A percentile compares a stretch with the other conserved stretches of the same genome.
Conservation (phyloP, 2,113 vertebrate genomes). For the human region DNA sequence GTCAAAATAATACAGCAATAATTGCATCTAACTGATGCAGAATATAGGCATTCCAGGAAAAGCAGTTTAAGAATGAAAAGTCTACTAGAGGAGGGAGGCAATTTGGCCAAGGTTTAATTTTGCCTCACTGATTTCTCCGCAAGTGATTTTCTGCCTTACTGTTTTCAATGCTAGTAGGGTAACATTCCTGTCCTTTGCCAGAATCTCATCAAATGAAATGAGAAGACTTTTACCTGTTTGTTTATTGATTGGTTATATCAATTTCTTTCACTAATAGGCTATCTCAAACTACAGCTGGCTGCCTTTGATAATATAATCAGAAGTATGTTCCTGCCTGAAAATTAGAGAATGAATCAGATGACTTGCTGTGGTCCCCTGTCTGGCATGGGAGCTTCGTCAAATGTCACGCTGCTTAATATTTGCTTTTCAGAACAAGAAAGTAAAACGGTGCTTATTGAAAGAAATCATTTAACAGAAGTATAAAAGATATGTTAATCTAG, state of each 20-base stretch:
- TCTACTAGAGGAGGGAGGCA: neutral
- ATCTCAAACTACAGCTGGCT: neutral
- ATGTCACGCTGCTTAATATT: neutral
- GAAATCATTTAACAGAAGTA: neutral
- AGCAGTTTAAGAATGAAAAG: neutral
- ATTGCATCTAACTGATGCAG: neutral
- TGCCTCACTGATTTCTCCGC: neutral
- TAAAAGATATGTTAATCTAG: neutral
- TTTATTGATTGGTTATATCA: conserved; percentile 17
- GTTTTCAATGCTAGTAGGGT: neutral
- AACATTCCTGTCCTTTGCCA: neutral
- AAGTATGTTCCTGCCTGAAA: neutral
- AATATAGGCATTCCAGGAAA: neutral
- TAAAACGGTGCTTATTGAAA: neutral
- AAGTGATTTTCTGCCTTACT: neutral
- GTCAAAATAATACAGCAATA: neutral
- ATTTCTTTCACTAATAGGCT: neutral
- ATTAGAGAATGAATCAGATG: neutral
- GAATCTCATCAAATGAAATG: conserved; percentile 1
- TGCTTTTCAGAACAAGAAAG: conserved; percentile 20
- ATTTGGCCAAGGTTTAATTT: neutral
- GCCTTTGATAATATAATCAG: conserved; percentile 35
- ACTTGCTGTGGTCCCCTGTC: neutral
- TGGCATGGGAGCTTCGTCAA: neutral
- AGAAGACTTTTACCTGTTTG: conserved; percentile 25